Base-by-base conservation (phyloP, 2,113 vertebrate genomes). In the Brachypodius melanocephalos region DNA sequence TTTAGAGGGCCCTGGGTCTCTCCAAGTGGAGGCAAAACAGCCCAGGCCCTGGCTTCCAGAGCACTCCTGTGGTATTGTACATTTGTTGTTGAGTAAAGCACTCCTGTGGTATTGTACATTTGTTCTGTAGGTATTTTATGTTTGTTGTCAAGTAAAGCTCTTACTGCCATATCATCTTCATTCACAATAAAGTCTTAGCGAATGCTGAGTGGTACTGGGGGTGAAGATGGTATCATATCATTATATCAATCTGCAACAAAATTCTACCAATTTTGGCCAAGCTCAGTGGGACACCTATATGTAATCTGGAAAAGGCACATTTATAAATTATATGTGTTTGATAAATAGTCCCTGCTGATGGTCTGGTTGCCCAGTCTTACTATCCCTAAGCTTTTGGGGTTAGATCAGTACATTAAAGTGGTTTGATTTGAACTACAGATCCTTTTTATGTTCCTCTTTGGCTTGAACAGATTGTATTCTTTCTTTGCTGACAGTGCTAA, bases 261-360 rank as follows among this genome's bases (percentile, higher is more conserved):
- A 36, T 61, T 45, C 12, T 68, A 32, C 28, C 4, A 0, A 10
- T 77, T 77, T 77, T 45, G 6, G 8, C 32, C 45, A 15, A 32
- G 12, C 6, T 59, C 2, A 0, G 8, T 18, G 14, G 12, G 28
- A 32, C 8, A 24, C 12, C 17, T 52, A 5, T 38, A 45, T 14
- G 3, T 61, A 52, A 38, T 68, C 14, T 45, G 54, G 38, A 28
- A 68, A 77, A 68, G 21, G 12, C 52, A 15, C 17, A 22, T 32
- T 21, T 22, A 22, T 67, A 12, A 51, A 21, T 58, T 51, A 31
- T 32, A 32, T 59, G 12, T 57, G 8, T 51, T 43, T 76, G 45
- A 13, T 59, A 59, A 51, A 10, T 25, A 36, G 12, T 51, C 17
- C 6, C 1, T 7, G n/a, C 8, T 43, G 40, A 8, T 6, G 8